Evolutionary conservation across 1,140 invertebrate genomes (phyloP).

Genomic region (Lordiphosa clarofinis): DNA sequence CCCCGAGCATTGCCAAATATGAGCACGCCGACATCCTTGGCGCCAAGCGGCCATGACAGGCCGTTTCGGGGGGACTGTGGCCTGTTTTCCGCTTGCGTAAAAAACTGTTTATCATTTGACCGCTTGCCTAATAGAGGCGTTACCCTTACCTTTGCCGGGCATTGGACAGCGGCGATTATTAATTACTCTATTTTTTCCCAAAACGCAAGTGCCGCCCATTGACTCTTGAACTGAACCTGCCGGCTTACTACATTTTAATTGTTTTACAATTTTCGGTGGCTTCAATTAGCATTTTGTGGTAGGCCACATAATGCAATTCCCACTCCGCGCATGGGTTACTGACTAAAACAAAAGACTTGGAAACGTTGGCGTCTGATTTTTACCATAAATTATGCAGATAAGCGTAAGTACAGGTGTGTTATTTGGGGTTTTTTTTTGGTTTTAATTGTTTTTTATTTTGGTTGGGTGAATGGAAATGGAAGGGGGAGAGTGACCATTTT

Average conservation of each 20-base stretch:
- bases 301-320: conserved; percentile 71
- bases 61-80: conserved; percentile 6
- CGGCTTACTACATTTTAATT: conserved; percentile 75
- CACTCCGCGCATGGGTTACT: conserved; percentile 11
- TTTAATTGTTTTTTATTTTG: conserved; percentile 48
- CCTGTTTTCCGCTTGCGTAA: conserved; percentile 21
- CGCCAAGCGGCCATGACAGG: conserved; percentile 31
- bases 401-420: conserved; percentile 48
- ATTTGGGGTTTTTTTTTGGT: conserved; percentile 34
- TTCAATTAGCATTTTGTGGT: conserved; percentile 61
- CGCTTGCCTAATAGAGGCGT: conserved; percentile 66
- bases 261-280: conserved; percentile 74
- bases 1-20: conserved; percentile 27
- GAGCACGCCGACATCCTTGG: conserved; percentile 49
- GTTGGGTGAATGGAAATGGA: conserved; percentile 16
- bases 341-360: conserved; percentile 19
- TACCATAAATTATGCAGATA: conserved; percentile 75
- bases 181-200: conserved; percentile 65
- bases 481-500: conserved; percentile 4
- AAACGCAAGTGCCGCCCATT: conserved; percentile 44
- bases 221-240: conserved; percentile 27
- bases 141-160: conserved; percentile 12
- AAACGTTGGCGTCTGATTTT: conserved; percentile 65
- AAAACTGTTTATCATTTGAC: conserved; percentile 68
- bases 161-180: conserved; percentile 51